Evolutionary conservation across 2,113 vertebrate genomes (phyloP).

Genomic region (Pterophyllum scalare): DNA sequence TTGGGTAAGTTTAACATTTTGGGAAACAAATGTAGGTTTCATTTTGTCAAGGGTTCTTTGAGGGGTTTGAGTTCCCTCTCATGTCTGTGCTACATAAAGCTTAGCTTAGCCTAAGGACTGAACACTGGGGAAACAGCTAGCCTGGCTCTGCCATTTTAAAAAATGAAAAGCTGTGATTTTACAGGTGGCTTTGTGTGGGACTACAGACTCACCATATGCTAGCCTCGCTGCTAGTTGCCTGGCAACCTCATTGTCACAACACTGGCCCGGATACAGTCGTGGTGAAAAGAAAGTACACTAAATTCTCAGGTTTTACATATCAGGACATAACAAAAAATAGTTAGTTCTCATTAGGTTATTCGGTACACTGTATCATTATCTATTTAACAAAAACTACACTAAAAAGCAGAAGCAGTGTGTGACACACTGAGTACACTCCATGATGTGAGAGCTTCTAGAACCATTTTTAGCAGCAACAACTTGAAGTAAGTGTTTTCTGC

Average conservation of each 20-base stretch:
- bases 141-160: neutral
- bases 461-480: neutral
- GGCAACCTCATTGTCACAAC: neutral
- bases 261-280: neutral
- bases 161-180: neutral
- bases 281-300: neutral
- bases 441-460: neutral
- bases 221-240: neutral
- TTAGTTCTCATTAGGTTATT: neutral
- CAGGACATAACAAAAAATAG: neutral
- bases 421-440: too few relatives aligned
- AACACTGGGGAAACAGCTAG: neutral
- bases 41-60: neutral
- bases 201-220: neutral
- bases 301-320: neutral
- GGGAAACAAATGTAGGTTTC: too few relatives aligned
- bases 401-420: neutral
- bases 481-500: neutral
- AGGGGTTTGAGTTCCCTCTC: neutral
- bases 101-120: neutral
- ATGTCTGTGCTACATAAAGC: neutral
- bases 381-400: neutral
- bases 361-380: neutral
- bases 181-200: neutral
- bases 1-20: too few relatives aligned